phyloP scores from a whole-genome alignment of 1,140 invertebrate genomes.

The Cylas formicarius region DNA sequence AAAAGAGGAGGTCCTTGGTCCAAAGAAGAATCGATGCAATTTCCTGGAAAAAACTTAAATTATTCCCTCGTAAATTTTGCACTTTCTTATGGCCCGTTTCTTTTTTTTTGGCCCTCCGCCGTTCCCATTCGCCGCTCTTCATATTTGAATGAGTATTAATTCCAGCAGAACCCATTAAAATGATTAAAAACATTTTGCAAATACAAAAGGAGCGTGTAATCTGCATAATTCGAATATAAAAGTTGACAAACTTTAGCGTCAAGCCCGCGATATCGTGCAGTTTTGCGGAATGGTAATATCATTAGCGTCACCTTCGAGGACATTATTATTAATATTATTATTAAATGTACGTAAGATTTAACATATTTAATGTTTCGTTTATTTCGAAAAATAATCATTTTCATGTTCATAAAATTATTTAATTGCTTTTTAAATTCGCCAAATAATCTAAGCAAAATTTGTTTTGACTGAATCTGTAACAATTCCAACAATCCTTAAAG shows the following conservation, averaged over 20 bases:
- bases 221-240: constrained; percentile 23
- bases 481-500: too few relatives aligned
- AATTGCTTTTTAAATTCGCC: too few relatives aligned
- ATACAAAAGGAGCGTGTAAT: constrained; percentile 18
- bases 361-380: too few relatives aligned
- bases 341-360: too few relatives aligned
- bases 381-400: too few relatives aligned
- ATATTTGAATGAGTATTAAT: constrained; percentile 22
- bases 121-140: constrained; percentile 2
- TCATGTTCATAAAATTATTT: too few relatives aligned
- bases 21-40: constrained; percentile 18
- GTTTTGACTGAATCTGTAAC: too few relatives aligned
- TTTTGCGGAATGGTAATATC: constrained; percentile 19
- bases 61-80: constrained; percentile 16
- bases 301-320: constrained; percentile 12
- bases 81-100: constrained; percentile 7
- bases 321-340: too few relatives aligned
- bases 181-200: constrained; percentile 23
- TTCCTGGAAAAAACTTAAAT: constrained; percentile 21
- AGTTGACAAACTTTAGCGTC: constrained; percentile 12
- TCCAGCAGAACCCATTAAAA: constrained; percentile 21
- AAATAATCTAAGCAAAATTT: too few relatives aligned
- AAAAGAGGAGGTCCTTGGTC: too few relatives aligned
- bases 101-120: constrained; percentile 9
- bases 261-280: constrained; percentile 12